Conservation (phyloP, 2,888 invertebrate species). For the Habrosyne pyritoides region DNA sequence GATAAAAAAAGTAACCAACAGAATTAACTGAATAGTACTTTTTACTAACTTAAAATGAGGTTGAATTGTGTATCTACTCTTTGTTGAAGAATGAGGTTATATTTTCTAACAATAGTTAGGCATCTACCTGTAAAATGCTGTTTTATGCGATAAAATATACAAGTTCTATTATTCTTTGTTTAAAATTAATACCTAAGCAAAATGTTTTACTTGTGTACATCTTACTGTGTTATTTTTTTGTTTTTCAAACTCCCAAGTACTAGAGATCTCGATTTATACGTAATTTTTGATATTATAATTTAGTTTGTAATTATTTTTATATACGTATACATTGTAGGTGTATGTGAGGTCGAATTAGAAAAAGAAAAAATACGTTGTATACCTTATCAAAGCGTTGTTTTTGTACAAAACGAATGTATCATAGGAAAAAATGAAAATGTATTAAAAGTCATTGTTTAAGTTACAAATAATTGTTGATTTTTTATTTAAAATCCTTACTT, state of each 20-base stretch:
- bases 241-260: constrained; percentile 45
- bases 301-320: constrained; percentile 56
- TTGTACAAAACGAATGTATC: constrained; percentile 80
- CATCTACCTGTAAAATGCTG: not conserved
- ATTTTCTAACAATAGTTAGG: not conserved
- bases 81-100: not conserved
- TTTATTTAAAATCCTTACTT: constrained; percentile 61
- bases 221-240: no score
- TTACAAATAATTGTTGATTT: constrained; percentile 66
- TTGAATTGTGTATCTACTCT: not conserved
- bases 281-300: constrained; percentile 68
- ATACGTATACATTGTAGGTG: constrained; percentile 32
- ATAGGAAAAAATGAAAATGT: constrained; percentile 67
- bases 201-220: not conserved
- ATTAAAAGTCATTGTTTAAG: constrained; percentile 83
- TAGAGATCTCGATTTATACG: constrained; percentile 75
- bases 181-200: not conserved
- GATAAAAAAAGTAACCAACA: not conserved
- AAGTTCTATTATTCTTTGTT: not conserved
- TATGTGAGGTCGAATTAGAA: constrained; percentile 62
- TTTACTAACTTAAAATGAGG: not conserved
- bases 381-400: constrained; percentile 67
- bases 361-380: constrained; percentile 61
- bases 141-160: not conserved
- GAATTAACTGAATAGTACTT: not conserved